Base-by-base conservation (phyloP, 2,797 vertebrate genomes). In the Hybognathus amarus region DNA sequence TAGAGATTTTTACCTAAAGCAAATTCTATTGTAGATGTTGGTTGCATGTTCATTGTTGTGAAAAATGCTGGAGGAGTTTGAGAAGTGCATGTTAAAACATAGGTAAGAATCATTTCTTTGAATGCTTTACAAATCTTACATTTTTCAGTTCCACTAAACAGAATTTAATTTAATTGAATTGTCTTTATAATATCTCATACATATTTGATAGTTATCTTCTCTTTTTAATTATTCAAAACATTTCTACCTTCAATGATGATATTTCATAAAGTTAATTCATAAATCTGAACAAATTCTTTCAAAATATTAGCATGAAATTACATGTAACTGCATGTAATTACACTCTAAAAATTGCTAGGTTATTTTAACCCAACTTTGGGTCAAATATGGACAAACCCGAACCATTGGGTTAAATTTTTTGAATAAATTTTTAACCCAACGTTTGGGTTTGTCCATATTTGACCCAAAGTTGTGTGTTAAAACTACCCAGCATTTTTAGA, bases 1-100 rank as follows among this genome's bases (percentile, higher is more conserved):
- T 13, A 2, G 36, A 63, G 18, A 59, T 74, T 54, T 52, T 74
- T 92, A 93, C 91, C 91, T 91, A 90, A 86, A 13, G 69, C 78
- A 36, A 89, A 54, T 27, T 36, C 85, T 5, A 85, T n/a, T 66
- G 66, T 77, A 30, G 83, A 73, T 80, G 5, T 20, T 87, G 86
- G 68, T 86, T 63, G 38, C 38, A 88, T 84, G 36, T 64, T 85
- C 12, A 90, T 40, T 24, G 79, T 70, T 64, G 81, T 33, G 70
- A 80, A 36, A 70, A 56, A 67, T 0, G 18, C 84, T 83, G 45
- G 27, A 82, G 40, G 54, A 78, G 38, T 59, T 13, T 5, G 1
- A 69, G 61, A 47, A 45, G 78, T 7, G 7, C 3, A 63, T 63
- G 27, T 63, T 63, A 63, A 63, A 63, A 63, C 24, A 17, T 30